A percentile compares a stretch with the other conserved stretches of the same genome.
Evolutionary conservation across 2,888 invertebrate genomes (phyloP).

Genomic region (Byasa hedistus): DNA sequence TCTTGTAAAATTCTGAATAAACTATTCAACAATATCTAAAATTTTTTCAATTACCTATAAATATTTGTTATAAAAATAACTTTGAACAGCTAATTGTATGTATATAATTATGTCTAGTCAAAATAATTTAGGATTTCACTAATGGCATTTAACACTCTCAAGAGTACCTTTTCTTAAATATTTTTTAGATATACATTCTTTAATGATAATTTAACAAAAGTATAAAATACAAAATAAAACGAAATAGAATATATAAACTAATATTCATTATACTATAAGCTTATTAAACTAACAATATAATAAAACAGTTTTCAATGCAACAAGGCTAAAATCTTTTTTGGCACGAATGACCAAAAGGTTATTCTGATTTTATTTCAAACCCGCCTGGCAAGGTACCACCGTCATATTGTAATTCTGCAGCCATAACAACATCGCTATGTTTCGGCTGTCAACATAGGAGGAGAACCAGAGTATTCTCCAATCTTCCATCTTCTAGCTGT

Average conservation of each 20-base stretch:
- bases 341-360: conserved; percentile 60
- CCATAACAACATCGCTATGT: too few species aligned
- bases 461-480: too few species aligned
- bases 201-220: too few species aligned
- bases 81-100: conserved; percentile 36
- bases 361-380: too few species aligned
- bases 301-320: too few species aligned
- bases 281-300: too few species aligned
- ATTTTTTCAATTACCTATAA: conserved; percentile 44
- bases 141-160: conserved; percentile 60
- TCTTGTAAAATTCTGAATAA: conserved; percentile 76
- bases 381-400: too few species aligned
- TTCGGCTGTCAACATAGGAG: too few species aligned
- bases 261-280: neutral
- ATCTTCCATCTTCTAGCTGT: too few species aligned
- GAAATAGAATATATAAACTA: neutral
- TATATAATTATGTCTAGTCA: conserved; percentile 31
- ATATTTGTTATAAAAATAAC: conserved; percentile 46
- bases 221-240: too few species aligned
- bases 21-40: conserved; percentile 66
- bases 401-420: too few species aligned
- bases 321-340: conserved; percentile 44
- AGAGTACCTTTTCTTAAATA: conserved; percentile 8
- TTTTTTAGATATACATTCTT: conserved; percentile 28
- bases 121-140: conserved; percentile 49